These are phyloP conservation scores for Chlorodrepanis virens DNA, from an alignment of 2,113 vertebrate species.

Conservation along the genomic window DNA sequence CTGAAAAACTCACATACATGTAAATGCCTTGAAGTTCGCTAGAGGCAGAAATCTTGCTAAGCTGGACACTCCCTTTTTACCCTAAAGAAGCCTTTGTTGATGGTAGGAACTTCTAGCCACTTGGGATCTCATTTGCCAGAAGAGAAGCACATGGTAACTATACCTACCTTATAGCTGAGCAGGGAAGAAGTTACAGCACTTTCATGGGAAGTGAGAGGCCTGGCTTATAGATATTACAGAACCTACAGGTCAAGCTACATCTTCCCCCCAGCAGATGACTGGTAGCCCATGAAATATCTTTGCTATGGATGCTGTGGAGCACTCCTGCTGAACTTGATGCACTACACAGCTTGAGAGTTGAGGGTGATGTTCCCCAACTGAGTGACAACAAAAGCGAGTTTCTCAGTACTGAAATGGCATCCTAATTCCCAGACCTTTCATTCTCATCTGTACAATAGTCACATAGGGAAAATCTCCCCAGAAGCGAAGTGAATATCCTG, in stretches of 20 bases:
- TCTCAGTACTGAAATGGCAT: not conserved
- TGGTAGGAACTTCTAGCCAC: not conserved
- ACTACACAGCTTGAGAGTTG: not conserved
- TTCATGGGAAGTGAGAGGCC: not conserved
- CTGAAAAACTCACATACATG: not conserved
- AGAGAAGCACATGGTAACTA: not conserved
- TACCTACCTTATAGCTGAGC: not conserved
- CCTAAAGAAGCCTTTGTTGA: not conserved
- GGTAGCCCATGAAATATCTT: not conserved
- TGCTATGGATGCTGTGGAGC: accelerated
- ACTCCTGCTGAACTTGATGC: not conserved
- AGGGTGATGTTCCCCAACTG: not conserved
- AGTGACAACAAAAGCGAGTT: not conserved
- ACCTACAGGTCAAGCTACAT: not conserved
- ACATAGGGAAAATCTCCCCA: not conserved
- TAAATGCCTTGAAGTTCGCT: not conserved
- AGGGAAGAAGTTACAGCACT: not conserved
- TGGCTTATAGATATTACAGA: not conserved
- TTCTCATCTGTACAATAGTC: not conserved
- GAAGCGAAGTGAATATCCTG: accelerated
- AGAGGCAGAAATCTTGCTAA: not conserved
- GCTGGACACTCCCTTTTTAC: not conserved
- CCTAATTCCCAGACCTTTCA: not conserved
- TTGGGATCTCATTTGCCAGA: not conserved
- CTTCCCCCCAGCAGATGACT: not conserved